Evolutionary conservation across 2,797 vertebrate genomes (phyloP).

Genomic region (Onychomys leucogaster): DNA sequence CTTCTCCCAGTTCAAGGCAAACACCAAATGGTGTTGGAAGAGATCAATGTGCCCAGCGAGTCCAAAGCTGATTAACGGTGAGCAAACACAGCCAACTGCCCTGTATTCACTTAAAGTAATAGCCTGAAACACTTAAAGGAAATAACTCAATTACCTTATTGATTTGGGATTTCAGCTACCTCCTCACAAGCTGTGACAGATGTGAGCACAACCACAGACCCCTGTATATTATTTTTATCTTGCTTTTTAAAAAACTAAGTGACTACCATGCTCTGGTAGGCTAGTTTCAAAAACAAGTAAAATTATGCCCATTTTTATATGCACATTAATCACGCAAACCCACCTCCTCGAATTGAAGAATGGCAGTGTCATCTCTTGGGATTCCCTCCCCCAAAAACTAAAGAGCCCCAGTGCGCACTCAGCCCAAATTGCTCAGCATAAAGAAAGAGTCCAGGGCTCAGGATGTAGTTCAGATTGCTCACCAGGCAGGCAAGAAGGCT

Average conservation of each 20-base stretch:
- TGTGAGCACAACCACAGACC: not conserved
- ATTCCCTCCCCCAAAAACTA: not conserved
- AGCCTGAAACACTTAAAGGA: constrained; percentile 47
- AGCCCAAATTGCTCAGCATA: not conserved
- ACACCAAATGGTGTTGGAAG: not conserved
- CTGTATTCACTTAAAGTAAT: constrained; percentile 59
- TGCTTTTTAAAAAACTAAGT: not conserved
- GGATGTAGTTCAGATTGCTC: not conserved
- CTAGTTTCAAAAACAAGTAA: not conserved
- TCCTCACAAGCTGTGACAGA: not conserved
- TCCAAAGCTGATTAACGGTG: constrained; percentile 37
- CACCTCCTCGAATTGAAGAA: not conserved
- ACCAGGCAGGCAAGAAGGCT: not conserved
- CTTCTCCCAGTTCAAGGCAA: not conserved
- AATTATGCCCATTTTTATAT: not conserved
- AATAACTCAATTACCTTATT: constrained; percentile 61
- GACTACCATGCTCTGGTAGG: not conserved
- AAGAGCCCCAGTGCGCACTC: constrained; percentile 4
- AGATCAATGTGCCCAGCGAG: constrained; percentile 37
- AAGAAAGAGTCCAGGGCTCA: not conserved
- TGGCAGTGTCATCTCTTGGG: not conserved
- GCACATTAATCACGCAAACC: not conserved
- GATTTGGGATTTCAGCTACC: constrained; percentile 49
- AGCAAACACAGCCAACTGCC: not conserved
- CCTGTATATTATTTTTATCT: not conserved